phyloP scores from a whole-genome alignment of 2,797 vertebrate species.

The Tokudaia tokunoshimensis region DNA sequence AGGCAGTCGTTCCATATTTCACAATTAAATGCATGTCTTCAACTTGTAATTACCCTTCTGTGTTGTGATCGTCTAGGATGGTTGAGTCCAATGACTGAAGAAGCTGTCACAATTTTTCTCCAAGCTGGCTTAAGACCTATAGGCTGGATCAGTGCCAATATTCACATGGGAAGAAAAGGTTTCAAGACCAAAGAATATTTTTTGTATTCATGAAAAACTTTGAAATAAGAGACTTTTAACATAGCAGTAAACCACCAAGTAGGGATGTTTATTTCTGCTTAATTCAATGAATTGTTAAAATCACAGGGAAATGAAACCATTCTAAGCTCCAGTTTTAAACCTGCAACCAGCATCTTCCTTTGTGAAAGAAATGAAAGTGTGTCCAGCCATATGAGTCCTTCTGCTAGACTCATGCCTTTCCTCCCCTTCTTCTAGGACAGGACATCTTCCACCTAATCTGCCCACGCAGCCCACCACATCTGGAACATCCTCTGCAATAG shows the following conservation, averaged over 20 bases:
- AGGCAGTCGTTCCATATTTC: conserved; percentile 6
- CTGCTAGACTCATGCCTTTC: background rate
- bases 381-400: background rate
- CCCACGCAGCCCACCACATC: background rate
- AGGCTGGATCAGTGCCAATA: background rate
- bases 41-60: background rate
- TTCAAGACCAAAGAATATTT: conserved; percentile 40
- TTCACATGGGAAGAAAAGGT: conserved; percentile 39
- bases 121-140: background rate
- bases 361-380: conserved; percentile 40
- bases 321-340: conserved; percentile 48
- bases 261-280: background rate
- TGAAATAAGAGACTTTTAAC: conserved; percentile 27
- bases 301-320: background rate
- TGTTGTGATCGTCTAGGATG: background rate
- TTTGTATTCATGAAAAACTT: conserved; percentile 21
- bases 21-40: conserved; percentile 1
- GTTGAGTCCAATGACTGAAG: background rate
- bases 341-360: conserved; percentile 9
- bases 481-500: conserved; percentile 17
- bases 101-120: background rate
- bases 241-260: background rate
- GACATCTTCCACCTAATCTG: background rate
- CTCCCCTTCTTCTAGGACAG: background rate
- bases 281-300: conserved; percentile 46